Base-by-base conservation (phyloP, 2,113 vertebrate species). In the Alosa alosa region DNA sequence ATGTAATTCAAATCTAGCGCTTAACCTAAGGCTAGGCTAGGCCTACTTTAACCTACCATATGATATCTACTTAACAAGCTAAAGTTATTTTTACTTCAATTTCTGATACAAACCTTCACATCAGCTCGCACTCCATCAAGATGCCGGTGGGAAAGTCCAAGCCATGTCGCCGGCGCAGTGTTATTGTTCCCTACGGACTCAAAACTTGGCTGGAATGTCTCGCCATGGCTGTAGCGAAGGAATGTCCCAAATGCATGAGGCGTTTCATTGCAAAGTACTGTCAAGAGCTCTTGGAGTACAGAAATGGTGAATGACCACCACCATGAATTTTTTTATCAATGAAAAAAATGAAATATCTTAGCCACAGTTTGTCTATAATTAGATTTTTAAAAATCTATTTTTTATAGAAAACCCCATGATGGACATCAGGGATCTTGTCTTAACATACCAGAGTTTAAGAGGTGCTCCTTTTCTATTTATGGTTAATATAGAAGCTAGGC, bases 161-260 rank as follows among this genome's bases (percentile, higher is more conserved):
- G 72, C 31, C 31, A 31, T 36, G 72, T 41, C 72, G 31, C 31
- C 36, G 72, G 39, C 72, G 31, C 31, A 78, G 36, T 39, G 31
- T 78, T 36, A 36, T 78, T 36, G 36, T 78, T 11, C 72, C 72
- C 25, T 78, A 78, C 31, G 72, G 72, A 15, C 72, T 78, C 13
- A 78, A 78, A 78, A 78, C 72, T 31, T 78, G 72, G 2, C 11
- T 78, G 72, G 72, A 78, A 36, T 78, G 72, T 78, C 13, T 78
- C 72, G 20, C 31, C 11, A 6, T 0, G 25, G 72, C 72, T 39
- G 31, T 36, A 36, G 72, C 17, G 11, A 17, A 4, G 31, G 72
- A 78, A 78, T 39, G 8, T 78, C 72, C 72, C 31, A 36, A 78
- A 13, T 1, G 13, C 72, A 2, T 78, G 31, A 17, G 11, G 15